These are phyloP conservation scores for Rhombomys opimus DNA, from an alignment of 2,113 vertebrate species.

Conservation along the genomic window DNA sequence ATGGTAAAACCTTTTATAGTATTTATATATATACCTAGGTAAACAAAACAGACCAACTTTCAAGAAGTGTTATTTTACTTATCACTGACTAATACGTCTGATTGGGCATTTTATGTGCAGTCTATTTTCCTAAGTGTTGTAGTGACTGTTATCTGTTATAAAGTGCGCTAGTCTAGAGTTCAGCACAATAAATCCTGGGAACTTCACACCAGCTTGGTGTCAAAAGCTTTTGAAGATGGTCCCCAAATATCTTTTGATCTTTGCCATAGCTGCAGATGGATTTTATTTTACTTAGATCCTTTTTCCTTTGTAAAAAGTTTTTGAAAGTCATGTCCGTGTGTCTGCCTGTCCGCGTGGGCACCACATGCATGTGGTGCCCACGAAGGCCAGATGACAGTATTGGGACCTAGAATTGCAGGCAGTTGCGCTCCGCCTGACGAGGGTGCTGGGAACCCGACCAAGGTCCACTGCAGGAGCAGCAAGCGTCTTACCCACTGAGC, in stretches of 20 bases:
- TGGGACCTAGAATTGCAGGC: not conserved
- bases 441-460: not conserved
- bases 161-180: not conserved
- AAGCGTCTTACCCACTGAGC: not conserved
- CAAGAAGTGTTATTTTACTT: constrained; percentile 45
- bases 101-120: not conserved
- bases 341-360: not conserved
- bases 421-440: not conserved
- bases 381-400: not conserved
- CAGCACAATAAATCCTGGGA: constrained; percentile 8
- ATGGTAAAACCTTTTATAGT: not conserved
- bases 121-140: constrained; percentile 1
- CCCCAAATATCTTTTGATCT: constrained; percentile 50
- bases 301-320: not conserved
- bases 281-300: constrained; percentile 39
- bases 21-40: not conserved
- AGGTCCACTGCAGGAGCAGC: not conserved
- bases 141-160: not conserved
- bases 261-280: not conserved
- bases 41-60: constrained; percentile 17
- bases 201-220: not conserved
- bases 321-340: not conserved
- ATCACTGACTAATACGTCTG: not conserved
- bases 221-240: constrained; percentile 61
- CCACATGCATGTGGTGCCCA: not conserved